Conservation (phyloP, 2,888 invertebrate genomes). For the Xestia ashworthii region DNA sequence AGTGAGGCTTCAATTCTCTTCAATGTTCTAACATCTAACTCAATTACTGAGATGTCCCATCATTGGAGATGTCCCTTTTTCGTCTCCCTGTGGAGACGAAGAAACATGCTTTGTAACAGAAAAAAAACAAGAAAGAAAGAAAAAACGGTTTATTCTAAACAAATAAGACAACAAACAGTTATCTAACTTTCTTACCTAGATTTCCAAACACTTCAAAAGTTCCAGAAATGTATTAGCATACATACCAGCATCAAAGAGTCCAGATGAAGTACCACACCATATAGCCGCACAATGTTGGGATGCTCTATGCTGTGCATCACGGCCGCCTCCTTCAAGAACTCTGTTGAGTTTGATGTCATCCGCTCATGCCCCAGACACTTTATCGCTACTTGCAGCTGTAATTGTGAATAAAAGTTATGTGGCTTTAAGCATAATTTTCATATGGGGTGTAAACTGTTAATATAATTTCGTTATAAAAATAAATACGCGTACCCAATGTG, state of each 20-base stretch:
- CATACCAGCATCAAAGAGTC: constrained; percentile 94
- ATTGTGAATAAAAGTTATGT: constrained; percentile 20
- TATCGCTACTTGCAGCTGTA: constrained; percentile 98
- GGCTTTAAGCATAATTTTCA: neutral
- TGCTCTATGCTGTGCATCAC: constrained; percentile 99
- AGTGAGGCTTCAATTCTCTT: neutral
- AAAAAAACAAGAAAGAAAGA: neutral
- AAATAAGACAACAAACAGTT: neutral
- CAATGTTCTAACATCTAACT: neutral
- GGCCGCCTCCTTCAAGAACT: constrained; percentile 99
- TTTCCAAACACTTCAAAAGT: neutral
- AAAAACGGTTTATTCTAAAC: too few species aligned
- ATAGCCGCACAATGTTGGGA: constrained; percentile 98
- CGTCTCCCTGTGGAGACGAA: neutral
- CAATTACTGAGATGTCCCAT: neutral
- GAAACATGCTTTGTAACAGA: neutral
- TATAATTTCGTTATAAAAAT: neutral
- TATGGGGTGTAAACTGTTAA: neutral
- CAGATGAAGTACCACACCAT: constrained; percentile 98
- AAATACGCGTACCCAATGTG: neutral
- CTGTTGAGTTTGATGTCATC: constrained; percentile 98
- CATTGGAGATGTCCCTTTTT: neutral
- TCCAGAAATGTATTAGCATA: neutral
- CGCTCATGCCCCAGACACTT: constrained; percentile 98
- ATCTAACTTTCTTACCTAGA: neutral